Conservation (phyloP, 2,797 vertebrate species). For the Prionace glauca region DNA sequence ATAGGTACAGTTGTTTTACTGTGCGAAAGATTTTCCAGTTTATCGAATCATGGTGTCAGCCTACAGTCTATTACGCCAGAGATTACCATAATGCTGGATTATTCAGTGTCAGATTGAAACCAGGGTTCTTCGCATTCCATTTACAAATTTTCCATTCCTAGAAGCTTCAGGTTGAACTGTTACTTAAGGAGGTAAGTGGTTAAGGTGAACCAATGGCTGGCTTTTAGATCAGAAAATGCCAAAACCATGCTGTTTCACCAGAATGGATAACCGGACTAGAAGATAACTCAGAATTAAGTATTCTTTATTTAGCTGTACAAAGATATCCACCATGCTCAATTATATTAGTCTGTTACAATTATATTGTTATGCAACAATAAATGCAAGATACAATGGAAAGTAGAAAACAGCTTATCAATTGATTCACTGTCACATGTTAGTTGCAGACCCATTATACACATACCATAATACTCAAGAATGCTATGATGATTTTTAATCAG, state of each 20-base stretch:
- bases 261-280: background rate
- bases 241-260: background rate
- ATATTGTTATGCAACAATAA: background rate
- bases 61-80: background rate
- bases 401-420: background rate
- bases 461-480: background rate
- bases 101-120: background rate
- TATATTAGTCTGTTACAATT: background rate
- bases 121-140: background rate
- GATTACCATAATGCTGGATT: background rate
- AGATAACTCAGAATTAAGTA: background rate
- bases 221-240: background rate
- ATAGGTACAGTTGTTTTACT: background rate
- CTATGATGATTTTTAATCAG: background rate
- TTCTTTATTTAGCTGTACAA: background rate
- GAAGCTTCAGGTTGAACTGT: background rate
- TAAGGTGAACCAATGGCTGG: background rate
- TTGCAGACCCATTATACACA: background rate
- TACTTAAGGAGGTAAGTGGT: background rate
- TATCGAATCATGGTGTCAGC: background rate
- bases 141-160: background rate
- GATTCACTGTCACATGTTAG: background rate
- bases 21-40: background rate
- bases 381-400: background rate
- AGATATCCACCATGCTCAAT: background rate